phyloP scores from a whole-genome alignment of 2,113 vertebrate species.

The Hydropotes inermis region DNA sequence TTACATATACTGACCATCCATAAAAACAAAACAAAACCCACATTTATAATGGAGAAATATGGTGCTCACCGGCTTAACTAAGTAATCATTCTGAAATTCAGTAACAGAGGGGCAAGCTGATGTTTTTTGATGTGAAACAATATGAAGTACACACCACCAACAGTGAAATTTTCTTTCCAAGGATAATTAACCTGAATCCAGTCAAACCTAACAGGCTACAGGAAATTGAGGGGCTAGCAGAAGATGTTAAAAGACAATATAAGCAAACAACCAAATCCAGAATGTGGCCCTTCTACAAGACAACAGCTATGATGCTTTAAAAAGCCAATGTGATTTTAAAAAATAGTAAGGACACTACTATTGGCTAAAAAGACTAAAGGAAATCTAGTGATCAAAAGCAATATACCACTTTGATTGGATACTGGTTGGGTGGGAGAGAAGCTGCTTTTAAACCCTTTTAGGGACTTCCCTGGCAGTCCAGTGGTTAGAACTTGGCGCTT shows the following conservation, averaged over 20 bases:
- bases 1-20: neutral
- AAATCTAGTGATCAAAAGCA: neutral
- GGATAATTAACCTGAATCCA: neutral
- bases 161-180: neutral
- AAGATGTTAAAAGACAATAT: neutral
- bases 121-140: neutral
- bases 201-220: neutral
- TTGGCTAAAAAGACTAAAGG: neutral
- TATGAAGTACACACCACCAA: neutral
- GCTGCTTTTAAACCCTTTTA: neutral
- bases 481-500: neutral
- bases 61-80: neutral
- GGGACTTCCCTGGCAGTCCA: neutral
- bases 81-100: neutral
- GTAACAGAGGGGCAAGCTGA: neutral
- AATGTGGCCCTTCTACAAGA: neutral
- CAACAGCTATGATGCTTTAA: neutral
- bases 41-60: neutral
- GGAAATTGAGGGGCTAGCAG: neutral
- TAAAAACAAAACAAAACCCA: neutral
- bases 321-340: neutral
- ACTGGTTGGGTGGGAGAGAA: neutral
- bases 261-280: neutral
- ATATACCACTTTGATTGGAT: neutral
- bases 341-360: neutral